Conservation (phyloP, 1,140 invertebrate species). For the Idris sp. region DNA sequence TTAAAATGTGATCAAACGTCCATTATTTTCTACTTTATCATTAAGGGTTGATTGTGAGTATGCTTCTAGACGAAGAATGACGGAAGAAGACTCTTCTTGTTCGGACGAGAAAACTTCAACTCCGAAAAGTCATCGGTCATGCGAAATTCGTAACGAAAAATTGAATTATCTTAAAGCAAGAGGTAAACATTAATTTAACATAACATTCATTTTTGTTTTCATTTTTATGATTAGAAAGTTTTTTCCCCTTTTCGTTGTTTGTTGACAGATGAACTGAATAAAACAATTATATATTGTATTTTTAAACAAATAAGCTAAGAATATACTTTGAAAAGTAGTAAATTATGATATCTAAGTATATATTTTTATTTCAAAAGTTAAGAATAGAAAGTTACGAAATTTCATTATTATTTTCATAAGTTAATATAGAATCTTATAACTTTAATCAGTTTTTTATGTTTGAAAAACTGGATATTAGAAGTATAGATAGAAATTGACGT, state of each 20-base stretch:
- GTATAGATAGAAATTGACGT: too few relatives aligned
- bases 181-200: constrained; percentile 42
- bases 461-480: too few relatives aligned
- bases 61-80: constrained; percentile 26
- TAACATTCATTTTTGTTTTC: constrained; percentile 1
- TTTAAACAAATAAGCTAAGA: too few relatives aligned
- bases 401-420: too few relatives aligned
- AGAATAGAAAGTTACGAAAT: too few relatives aligned
- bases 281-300: too few relatives aligned
- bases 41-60: constrained; percentile 12
- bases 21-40: constrained; percentile 6
- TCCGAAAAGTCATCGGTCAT: constrained; percentile 33
- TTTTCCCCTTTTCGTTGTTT: neutral
- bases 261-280: too few relatives aligned
- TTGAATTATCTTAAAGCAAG: constrained; percentile 38
- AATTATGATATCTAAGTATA: too few relatives aligned
- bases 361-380: too few relatives aligned
- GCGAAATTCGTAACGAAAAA: constrained; percentile 40
- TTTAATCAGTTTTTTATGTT: too few relatives aligned
- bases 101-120: constrained; percentile 31
- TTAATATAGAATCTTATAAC: too few relatives aligned
- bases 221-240: neutral
- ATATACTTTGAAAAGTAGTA: too few relatives aligned
- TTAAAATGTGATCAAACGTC: neutral
- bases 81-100: constrained; percentile 42